Conservation (phyloP, 37 sponge, comb jelly and placozoan species). For the Halisarca cf. caerulea region DNA sequence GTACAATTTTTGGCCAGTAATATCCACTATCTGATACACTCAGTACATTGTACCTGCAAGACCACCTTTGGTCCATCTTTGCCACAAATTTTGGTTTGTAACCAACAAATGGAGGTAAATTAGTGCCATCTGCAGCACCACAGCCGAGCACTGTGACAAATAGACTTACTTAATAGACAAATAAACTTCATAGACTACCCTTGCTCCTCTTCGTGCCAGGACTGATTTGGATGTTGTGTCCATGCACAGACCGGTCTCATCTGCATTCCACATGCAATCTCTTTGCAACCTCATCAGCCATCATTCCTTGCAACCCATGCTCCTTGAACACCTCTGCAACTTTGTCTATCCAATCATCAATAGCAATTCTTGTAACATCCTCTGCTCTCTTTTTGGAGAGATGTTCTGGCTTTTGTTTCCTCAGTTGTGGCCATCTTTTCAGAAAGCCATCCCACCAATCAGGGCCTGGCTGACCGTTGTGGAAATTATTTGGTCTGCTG, state of each 20-base stretch:
- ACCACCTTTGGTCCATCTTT: constrained; percentile 50
- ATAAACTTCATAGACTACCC: constrained; percentile 45
- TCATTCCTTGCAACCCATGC: not conserved
- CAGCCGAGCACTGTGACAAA: constrained; percentile 56
- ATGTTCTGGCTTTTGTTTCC: constrained; percentile 15
- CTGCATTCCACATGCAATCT: constrained; percentile 40
- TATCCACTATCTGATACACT: constrained; percentile 54
- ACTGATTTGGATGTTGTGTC: constrained; percentile 22
- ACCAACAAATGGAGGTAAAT: constrained; percentile 57
- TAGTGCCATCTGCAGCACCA: constrained; percentile 48
- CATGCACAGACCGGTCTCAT: constrained; percentile 58
- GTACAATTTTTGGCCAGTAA: constrained; percentile 30
- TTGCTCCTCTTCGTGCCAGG: constrained; percentile 38
- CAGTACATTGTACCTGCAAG: constrained; percentile 52
- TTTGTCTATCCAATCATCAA: constrained; percentile 2
- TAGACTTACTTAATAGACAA: constrained; percentile 47
- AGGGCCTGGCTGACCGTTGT: constrained; percentile 28
- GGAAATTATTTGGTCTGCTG: constrained; percentile 34
- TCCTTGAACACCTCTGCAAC: not conserved
- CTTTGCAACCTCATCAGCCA: not conserved
- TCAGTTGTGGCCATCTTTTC: constrained; percentile 37
- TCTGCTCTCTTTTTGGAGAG: constrained; percentile 23
- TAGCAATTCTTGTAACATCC: not conserved
- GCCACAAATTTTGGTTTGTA: constrained; percentile 65
- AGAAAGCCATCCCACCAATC: constrained; percentile 56